These are phyloP conservation scores for Amphiprion ocellaris DNA, from an alignment of 2,113 vertebrate species.

Conservation along the genomic window DNA sequence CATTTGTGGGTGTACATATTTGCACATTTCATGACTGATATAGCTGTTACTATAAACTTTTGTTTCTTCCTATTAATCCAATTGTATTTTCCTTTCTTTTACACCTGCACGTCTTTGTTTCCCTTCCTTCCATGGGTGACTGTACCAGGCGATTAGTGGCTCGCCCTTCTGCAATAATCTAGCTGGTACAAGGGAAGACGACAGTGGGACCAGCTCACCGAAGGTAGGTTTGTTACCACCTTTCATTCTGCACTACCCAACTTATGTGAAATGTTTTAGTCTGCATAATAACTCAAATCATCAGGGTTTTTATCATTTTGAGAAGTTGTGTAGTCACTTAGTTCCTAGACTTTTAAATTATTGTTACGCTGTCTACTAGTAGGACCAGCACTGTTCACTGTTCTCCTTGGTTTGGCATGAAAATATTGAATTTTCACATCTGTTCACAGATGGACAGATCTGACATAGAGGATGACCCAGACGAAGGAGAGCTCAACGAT, in stretches of 20 bases:
- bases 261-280: no score
- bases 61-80: no score
- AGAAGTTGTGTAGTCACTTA: no score
- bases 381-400: background rate
- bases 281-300: no score
- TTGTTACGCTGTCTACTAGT: background rate
- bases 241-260: background rate
- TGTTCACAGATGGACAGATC: conserved; percentile 69
- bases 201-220: conserved; percentile 86
- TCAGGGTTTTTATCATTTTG: no score
- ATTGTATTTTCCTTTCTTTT: rapidly evolving
- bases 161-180: conserved; percentile 83
- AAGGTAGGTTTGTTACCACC: conserved; percentile 67
- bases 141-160: conserved; percentile 71
- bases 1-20: no score
- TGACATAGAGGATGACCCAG: conserved; percentile 65
- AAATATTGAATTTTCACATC: background rate
- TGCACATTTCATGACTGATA: no score
- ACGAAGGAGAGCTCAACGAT: conserved; percentile 45
- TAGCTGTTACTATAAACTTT: no score
- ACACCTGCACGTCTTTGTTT: background rate
- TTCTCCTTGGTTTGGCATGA: background rate
- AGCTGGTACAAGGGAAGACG: conserved; percentile 83
- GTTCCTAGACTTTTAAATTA: background rate
- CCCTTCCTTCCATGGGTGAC: background rate